These are phyloP conservation scores for Synergus gifuensis DNA, from an alignment of 2,888 invertebrate species.

Conservation along the genomic window DNA sequence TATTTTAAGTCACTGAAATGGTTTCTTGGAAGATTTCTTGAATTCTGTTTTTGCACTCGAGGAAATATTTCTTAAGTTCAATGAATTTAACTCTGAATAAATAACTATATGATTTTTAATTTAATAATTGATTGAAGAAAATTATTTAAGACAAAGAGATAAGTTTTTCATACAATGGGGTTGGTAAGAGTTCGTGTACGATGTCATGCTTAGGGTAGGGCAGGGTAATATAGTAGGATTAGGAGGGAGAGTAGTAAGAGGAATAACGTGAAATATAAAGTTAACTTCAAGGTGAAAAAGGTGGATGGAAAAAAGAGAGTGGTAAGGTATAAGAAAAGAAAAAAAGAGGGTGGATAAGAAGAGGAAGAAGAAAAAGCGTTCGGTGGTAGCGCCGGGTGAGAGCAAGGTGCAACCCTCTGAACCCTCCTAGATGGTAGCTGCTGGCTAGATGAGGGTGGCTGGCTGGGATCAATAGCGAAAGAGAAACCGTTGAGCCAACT, in stretches of 20 bases:
- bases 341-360: constrained; percentile 5
- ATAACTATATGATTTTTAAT: too few species aligned
- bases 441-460: constrained; percentile 38
- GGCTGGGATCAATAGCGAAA: constrained; percentile 55
- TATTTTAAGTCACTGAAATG: too few species aligned
- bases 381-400: neutral
- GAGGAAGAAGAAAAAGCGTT: constrained; percentile 42
- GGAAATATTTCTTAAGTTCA: too few species aligned
- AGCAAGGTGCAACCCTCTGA: constrained; percentile 37
- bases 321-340: constrained; percentile 17
- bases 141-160: too few species aligned
- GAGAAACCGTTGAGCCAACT: constrained; percentile 41
- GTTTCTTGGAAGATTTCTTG: too few species aligned
- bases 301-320: neutral
- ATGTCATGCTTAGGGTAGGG: constrained; percentile 31
- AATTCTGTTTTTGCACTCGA: too few species aligned
- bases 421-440: constrained; percentile 38
- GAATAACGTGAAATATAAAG: neutral
- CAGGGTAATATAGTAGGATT: neutral
- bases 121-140: too few species aligned
- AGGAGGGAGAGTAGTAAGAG: neutral
- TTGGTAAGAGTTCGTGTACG: neutral
- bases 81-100: too few species aligned
- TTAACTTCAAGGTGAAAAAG: neutral
- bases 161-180: too few species aligned